A percentile compares a stretch with the other conserved stretches of the same genome.
Evolutionary conservation across 2,113 vertebrate genomes (phyloP).

Genomic region (Odocoileus virginianus): DNA sequence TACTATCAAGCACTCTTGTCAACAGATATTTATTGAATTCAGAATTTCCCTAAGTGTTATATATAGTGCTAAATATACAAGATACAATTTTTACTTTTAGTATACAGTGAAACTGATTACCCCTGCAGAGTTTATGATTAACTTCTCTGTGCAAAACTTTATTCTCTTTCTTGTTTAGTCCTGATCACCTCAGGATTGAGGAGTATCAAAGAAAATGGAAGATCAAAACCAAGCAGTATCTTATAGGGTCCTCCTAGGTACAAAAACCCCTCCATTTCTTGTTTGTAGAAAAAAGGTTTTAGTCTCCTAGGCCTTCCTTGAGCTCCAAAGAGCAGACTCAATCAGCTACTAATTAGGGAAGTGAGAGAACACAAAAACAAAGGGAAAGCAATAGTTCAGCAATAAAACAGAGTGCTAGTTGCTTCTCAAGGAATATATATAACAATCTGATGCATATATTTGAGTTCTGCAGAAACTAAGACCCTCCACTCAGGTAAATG

Average conservation of each 20-base stretch:
- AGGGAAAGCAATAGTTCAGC: neutral
- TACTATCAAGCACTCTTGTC: neutral
- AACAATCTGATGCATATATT: neutral
- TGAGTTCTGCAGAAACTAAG: neutral
- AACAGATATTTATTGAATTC: neutral
- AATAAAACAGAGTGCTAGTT: neutral
- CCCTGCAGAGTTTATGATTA: neutral
- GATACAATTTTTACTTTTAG: neutral
- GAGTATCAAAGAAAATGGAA: neutral
- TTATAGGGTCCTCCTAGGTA: neutral
- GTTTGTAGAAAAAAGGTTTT: neutral
- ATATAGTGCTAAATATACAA: neutral
- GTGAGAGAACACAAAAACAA: neutral
- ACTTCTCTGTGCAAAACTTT: neutral
- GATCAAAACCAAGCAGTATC: neutral
- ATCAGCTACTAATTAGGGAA: neutral
- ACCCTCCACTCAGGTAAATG: neutral
- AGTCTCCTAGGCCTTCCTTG: neutral
- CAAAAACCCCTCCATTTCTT: neutral
- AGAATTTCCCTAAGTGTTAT: conserved; percentile 12
- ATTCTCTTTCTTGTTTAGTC: neutral
- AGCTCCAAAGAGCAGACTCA: neutral
- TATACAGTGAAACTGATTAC: neutral
- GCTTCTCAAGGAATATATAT: neutral
- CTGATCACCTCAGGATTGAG: neutral